Evolutionary conservation across 1,140 invertebrate genomes (phyloP).

Genomic region (Dendrolimus punctatus): DNA sequence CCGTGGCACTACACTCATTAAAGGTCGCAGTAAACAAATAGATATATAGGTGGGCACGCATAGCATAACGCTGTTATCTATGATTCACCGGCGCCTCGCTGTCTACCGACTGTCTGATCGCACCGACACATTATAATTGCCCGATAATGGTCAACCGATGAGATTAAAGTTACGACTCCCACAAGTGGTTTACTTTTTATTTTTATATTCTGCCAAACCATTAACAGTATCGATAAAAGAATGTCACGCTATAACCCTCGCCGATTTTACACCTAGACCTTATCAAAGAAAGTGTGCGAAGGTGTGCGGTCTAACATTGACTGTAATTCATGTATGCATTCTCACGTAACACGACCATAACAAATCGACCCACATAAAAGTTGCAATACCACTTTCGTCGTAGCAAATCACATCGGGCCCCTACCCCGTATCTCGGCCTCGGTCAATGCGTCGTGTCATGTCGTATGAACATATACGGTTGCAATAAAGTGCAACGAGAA

Average conservation of each 20-base stretch:
- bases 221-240: neutral
- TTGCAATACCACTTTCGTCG: conserved; percentile 68
- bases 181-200: conserved; percentile 25
- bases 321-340: conserved; percentile 1
- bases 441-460: conserved; percentile 63
- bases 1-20: conserved; percentile 38
- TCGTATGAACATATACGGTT: conserved; percentile 64
- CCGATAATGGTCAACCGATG: conserved; percentile 48
- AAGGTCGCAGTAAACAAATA: conserved; percentile 59
- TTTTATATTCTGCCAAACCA: neutral
- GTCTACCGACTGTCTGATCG: conserved; percentile 57
- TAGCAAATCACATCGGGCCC: conserved; percentile 58
- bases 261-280: too few species aligned
- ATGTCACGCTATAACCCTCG: neutral
- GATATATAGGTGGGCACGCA: conserved; percentile 50
- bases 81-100: conserved; percentile 61
- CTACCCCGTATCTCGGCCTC: conserved; percentile 55
- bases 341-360: conserved; percentile 56
- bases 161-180: conserved; percentile 42
- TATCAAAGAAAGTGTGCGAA: too few species aligned
- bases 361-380: conserved; percentile 66
- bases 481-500: conserved; percentile 62
- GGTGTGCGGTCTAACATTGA: too few species aligned
- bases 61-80: conserved; percentile 46
- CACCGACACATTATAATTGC: conserved; percentile 42